Base-by-base conservation (phyloP, 2,797 vertebrate genomes). In the Etheostoma nigrum region DNA sequence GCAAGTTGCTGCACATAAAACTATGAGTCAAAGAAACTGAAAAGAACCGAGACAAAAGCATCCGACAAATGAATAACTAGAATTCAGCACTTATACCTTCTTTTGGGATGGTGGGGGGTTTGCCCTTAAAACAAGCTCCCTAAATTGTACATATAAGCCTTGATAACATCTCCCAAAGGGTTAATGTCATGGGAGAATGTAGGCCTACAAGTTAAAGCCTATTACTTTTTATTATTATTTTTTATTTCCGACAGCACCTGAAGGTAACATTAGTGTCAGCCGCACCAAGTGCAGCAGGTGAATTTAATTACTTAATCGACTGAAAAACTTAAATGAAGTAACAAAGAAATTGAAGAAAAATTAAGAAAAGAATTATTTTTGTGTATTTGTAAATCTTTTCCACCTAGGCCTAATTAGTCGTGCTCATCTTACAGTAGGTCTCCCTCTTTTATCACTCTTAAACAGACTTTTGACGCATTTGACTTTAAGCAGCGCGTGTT, bases 181-280 rank as follows among this genome's bases (percentile, higher is more conserved):
- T 14, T 55, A 6, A 14, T 58, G 25, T 40, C 8, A 19, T 64
- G 19, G 1, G 5, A 59, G 33, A 45, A 40, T 40, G 36, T 40
- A 40, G 36, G 3, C 36, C 1, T 40, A 15, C 42, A 40, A 51
- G 30, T 15, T 4, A 11, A 13, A n/a, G 33, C 33, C 21, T 57
- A 25, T n/a, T 2, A 48, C 10, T 33, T 33, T 16, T 15, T 13
- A 7, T 7, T 33, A 23, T 33, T 7, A 1, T 36, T 10, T 36
- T 40, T 36, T 36, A 14, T 60, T 58, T 74, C 45, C 10, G 1
- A n/a, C 51, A 0, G 16, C 15, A 36, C 15, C 4, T 74, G 11
- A 74, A 63, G 45, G 77, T 45, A 77, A 16, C 51, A 70, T 30
- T 40, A 19, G 16, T n/a, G 49, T 4, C 57, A 42, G 21, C 15